A percentile compares a stretch with the other conserved stretches of the same genome.
phyloP scores from a whole-genome alignment of 2,113 vertebrate genomes.

The Sylvilagus bachmani region DNA sequence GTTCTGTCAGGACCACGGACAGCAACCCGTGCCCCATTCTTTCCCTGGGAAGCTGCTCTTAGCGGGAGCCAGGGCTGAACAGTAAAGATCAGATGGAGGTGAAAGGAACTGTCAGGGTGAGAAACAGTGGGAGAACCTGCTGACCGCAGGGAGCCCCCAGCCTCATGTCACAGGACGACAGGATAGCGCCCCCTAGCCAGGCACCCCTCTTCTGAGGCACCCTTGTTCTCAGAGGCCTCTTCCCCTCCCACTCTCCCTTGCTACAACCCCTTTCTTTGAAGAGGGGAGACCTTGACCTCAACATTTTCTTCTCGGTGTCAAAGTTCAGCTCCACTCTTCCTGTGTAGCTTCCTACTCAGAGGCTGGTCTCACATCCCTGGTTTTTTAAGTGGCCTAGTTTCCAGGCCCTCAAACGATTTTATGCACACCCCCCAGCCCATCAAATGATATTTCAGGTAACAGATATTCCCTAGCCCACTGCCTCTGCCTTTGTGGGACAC shows the following conservation, averaged over 20 bases:
- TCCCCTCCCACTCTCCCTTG: neutral
- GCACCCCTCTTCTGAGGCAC: neutral
- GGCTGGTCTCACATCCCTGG: neutral
- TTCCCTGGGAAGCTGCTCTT: accelerated
- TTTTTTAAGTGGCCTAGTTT: neutral
- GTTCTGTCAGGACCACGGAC: slow-evolving; percentile 82
- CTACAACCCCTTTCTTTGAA: neutral
- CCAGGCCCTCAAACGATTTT: neutral
- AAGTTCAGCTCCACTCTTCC: neutral
- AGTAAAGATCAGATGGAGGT: neutral
- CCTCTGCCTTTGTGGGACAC: neutral
- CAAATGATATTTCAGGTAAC: neutral
- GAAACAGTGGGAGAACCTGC: neutral
- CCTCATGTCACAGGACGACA: neutral
- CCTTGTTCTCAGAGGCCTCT: neutral
- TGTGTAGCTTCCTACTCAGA: neutral
- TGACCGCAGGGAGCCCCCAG: neutral
- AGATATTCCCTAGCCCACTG: neutral
- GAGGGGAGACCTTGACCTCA: neutral
- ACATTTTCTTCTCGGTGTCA: slow-evolving; percentile 24
- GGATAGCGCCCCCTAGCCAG: neutral
- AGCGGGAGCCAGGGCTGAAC: too few relatives aligned
- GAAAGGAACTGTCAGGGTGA: neutral
- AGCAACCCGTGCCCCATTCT: neutral
- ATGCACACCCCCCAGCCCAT: neutral